These are phyloP conservation scores for Apteryx owenii DNA, from an alignment of 2,113 vertebrate genomes.

Conservation along the genomic window DNA sequence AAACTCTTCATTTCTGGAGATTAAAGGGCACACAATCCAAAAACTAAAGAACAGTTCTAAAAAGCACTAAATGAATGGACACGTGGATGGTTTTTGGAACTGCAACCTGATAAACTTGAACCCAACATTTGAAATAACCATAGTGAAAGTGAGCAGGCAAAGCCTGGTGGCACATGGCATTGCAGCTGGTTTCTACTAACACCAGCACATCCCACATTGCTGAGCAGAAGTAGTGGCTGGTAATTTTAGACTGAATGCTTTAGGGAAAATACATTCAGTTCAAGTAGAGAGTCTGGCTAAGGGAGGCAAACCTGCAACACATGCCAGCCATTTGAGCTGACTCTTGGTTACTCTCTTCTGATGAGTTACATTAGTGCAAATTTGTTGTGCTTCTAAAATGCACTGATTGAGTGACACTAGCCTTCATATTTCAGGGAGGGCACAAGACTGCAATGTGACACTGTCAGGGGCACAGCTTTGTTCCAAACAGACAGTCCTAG, in stretches of 20 bases:
- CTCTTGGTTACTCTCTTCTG: not conserved
- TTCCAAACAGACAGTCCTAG: not conserved
- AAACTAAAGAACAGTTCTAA: not conserved
- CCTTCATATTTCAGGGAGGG: not conserved
- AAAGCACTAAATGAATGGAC: rapidly evolving
- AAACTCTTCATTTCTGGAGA: not conserved
- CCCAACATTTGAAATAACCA: not conserved
- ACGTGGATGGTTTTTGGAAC: not conserved
- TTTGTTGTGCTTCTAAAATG: rapidly evolving
- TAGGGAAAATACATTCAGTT: not conserved
- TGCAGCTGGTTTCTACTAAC: not conserved
- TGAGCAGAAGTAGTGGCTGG: rapidly evolving
- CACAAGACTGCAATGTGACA: not conserved
- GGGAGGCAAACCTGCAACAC: not conserved
- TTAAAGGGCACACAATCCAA: not conserved
- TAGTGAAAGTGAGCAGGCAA: too few species aligned
- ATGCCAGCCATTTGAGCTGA: rapidly evolving
- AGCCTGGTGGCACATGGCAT: rapidly evolving
- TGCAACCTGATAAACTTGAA: not conserved
- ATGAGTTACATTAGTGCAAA: not conserved
- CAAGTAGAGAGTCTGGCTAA: not conserved
- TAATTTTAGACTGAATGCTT: rapidly evolving
- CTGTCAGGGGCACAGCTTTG: not conserved
- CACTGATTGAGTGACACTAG: too few species aligned
- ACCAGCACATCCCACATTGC: rapidly evolving